Evolutionary conservation across 2,797 vertebrate species (phyloP).

Genomic region (Notolepis coatsorum): DNA sequence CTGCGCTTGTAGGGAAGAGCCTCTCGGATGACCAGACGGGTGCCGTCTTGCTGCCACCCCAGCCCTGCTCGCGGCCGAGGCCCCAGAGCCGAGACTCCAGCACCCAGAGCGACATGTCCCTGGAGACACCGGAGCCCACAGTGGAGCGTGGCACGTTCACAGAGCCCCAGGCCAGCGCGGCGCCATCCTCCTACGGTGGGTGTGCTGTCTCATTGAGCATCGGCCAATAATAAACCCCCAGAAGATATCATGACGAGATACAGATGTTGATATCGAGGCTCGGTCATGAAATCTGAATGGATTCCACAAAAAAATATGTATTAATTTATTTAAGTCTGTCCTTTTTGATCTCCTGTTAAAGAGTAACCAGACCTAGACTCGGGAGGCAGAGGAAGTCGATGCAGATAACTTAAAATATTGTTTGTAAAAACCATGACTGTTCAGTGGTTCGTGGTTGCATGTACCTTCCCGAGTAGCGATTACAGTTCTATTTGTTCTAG

Average conservation of each 20-base stretch:
- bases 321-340: slow-evolving; percentile 15
- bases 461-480: background rate
- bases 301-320: background rate
- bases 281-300: background rate
- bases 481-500: slow-evolving; percentile 5
- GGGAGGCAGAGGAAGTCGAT: slow-evolving; percentile 16
- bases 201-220: slow-evolving; percentile 20
- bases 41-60: slow-evolving; percentile 31
- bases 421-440: slow-evolving; percentile 15
- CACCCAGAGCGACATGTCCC: slow-evolving; percentile 84
- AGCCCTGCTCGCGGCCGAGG: slow-evolving; percentile 63
- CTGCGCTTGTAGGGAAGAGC: slow-evolving; percentile 78
- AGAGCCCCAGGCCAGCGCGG: slow-evolving; percentile 35
- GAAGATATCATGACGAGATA: too few species aligned
- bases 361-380: slow-evolving; percentile 35
- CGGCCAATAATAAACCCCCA: background rate
- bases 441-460: slow-evolving; percentile 2
- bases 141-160: slow-evolving; percentile 26
- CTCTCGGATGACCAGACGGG: slow-evolving; percentile 82
- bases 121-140: slow-evolving; percentile 33
- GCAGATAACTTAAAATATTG: background rate
- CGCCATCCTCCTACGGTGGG: slow-evolving; percentile 66
- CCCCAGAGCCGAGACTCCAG: slow-evolving; percentile 84
- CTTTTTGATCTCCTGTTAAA: slow-evolving; percentile 41
- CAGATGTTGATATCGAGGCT: background rate